A percentile compares a stretch with the other conserved stretches of the same genome.
These are phyloP conservation scores for Carcina quercana DNA, from an alignment of 2,888 invertebrate genomes.

Conservation along the genomic window DNA sequence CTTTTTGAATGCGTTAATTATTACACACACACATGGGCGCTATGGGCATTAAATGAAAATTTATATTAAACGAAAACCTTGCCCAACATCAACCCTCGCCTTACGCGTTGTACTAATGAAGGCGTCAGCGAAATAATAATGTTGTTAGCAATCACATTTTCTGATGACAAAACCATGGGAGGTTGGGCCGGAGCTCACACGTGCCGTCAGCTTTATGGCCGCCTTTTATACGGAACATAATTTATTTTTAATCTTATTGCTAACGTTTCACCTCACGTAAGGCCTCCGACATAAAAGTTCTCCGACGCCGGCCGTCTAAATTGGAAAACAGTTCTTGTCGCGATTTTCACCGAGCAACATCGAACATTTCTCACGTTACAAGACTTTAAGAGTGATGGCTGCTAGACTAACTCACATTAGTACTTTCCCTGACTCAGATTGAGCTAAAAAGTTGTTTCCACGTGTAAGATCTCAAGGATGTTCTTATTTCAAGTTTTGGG, in stretches of 20 bases:
- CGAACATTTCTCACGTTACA: slow-evolving; percentile 7
- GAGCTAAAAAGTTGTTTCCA: slow-evolving; percentile 1
- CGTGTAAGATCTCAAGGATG: not conserved
- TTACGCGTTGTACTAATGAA: slow-evolving; percentile 14
- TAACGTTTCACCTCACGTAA: slow-evolving; percentile 68
- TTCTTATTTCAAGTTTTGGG: too few species aligned
- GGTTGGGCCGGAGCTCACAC: slow-evolving; percentile 19
- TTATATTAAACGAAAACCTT: too few species aligned
- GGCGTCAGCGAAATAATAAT: slow-evolving; percentile 13
- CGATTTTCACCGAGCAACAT: slow-evolving; percentile 20
- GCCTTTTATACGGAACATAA: slow-evolving; percentile 49
- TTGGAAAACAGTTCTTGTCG: slow-evolving; percentile 55
- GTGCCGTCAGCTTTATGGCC: slow-evolving; percentile 35
- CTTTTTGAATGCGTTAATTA: too few species aligned
- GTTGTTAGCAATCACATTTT: slow-evolving; percentile 13
- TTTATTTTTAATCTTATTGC: slow-evolving; percentile 69
- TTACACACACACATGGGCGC: too few species aligned
- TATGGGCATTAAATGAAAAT: too few species aligned
- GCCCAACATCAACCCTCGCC: too few species aligned
- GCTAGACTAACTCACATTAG: too few species aligned
- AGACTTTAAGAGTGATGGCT: slow-evolving; percentile 6
- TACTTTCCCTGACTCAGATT: slow-evolving; percentile 4
- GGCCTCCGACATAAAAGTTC: slow-evolving; percentile 64
- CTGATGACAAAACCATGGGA: slow-evolving; percentile 18
- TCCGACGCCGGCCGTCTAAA: slow-evolving; percentile 56